phyloP scores from a whole-genome alignment of 2,888 invertebrate species.

The Isotomurus palustris region DNA sequence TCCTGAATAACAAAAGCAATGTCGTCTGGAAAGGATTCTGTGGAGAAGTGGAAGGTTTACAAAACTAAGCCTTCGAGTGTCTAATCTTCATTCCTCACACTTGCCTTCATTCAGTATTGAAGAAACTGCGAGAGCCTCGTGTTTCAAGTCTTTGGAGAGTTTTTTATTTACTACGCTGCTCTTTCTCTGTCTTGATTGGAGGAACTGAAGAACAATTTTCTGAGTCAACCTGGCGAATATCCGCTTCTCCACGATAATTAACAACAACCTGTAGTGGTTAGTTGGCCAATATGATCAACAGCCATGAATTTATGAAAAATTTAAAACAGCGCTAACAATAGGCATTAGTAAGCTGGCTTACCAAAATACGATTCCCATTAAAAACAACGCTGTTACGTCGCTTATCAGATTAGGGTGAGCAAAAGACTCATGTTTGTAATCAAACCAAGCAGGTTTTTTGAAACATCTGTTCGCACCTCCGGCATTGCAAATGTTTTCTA shows the following conservation, averaged over 20 bases:
- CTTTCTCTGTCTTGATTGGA: slow-evolving; percentile 8
- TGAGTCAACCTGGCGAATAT: slow-evolving; percentile 15
- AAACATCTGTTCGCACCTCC: slow-evolving; percentile 12
- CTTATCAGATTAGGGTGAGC: slow-evolving; percentile 14
- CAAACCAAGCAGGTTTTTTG: slow-evolving; percentile 13
- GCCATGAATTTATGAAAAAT: too few relatives aligned
- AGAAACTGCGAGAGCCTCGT: slow-evolving; percentile 12
- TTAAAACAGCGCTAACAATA: too few relatives aligned
- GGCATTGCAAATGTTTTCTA: slow-evolving; percentile 20
- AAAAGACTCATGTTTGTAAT: slow-evolving; percentile 5
- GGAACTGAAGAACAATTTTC: slow-evolving; percentile 20
- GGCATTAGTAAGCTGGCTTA: too few relatives aligned
- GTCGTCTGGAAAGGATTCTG: slow-evolving; percentile 17
- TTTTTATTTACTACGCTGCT: neutral
- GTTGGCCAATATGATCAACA: neutral
- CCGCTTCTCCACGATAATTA: slow-evolving; percentile 25
- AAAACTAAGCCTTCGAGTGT: neutral
- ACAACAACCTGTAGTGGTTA: slow-evolving; percentile 13
- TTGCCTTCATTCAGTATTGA: slow-evolving; percentile 17
- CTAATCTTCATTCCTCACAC: neutral
- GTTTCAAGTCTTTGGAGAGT: neutral
- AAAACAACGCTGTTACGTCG: slow-evolving; percentile 16
- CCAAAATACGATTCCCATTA: slow-evolving; percentile 40
- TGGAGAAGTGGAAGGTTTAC: neutral
- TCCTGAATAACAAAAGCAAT: slow-evolving; percentile 23